Percentiles rank a stretch among this genome's conserved stretches.
Conservation (phyloP, 2,113 vertebrate species). For the Leptodactylus fuscus region DNA sequence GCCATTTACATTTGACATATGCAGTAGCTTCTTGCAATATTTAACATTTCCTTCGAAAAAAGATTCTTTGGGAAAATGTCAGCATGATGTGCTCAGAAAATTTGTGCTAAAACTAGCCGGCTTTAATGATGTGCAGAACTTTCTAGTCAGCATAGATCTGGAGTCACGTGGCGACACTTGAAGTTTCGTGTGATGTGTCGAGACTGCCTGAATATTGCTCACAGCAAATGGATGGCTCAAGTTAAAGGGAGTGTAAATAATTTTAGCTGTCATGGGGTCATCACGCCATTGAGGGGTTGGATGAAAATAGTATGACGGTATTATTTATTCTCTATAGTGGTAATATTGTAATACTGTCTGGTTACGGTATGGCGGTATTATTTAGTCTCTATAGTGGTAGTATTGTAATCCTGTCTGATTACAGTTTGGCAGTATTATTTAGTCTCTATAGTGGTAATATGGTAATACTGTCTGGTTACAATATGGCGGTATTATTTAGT, state of each 20-base stretch:
- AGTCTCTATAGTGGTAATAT: too few species aligned
- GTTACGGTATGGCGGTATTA: too few species aligned
- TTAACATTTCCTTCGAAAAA: constrained; percentile 11
- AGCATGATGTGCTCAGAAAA: not conserved
- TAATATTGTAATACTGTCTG: too few species aligned
- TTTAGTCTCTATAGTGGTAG: too few species aligned
- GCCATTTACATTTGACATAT: constrained; percentile 9
- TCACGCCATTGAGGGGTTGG: not conserved
- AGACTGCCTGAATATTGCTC: not conserved
- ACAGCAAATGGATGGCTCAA: not conserved
- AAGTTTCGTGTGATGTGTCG: not conserved
- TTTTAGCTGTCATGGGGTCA: not conserved
- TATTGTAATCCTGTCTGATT: too few species aligned
- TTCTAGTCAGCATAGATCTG: not conserved
- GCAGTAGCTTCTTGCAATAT: constrained; percentile 9
- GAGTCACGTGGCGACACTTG: not conserved
- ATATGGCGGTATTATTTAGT: too few species aligned
- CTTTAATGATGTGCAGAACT: constrained; percentile 4
- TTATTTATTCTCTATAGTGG: too few species aligned
- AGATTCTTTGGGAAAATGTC: constrained; percentile 13
- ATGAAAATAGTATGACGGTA: not conserved
- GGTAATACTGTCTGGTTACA: too few species aligned
- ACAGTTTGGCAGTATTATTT: too few species aligned
- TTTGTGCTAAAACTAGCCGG: not conserved
- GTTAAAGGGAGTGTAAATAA: not conserved